Percentiles rank a stretch among this genome's conserved stretches.
Evolutionary conservation across 2,113 vertebrate genomes (phyloP).

Genomic region (Galeopterus variegatus): DNA sequence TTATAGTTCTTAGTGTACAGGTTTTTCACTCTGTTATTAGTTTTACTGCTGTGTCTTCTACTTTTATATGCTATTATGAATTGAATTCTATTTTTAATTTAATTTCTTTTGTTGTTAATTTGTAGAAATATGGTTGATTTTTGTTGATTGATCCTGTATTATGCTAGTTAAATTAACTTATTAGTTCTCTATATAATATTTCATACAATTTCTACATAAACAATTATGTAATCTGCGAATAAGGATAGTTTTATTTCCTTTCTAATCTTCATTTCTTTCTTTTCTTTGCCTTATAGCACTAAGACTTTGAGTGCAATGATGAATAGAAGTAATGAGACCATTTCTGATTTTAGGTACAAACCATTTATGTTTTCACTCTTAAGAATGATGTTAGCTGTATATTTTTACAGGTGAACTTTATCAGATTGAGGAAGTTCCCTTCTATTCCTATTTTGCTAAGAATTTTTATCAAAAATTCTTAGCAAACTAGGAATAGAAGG

Average conservation of each 20-base stretch:
- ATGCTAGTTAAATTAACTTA: not conserved
- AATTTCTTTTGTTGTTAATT: not conserved
- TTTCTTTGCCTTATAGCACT: not conserved
- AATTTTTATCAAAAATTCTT: not conserved
- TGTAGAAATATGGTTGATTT: not conserved
- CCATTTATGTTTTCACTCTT: not conserved
- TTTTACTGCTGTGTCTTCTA: not conserved
- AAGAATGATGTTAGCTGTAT: not conserved
- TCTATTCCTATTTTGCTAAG: not conserved
- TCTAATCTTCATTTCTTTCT: not conserved
- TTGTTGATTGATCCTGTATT: not conserved
- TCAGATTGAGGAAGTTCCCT: not conserved
- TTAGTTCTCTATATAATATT: not conserved
- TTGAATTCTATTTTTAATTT: not conserved
- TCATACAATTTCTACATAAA: not conserved
- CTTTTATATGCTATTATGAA: not conserved
- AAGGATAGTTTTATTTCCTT: not conserved
- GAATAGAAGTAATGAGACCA: not conserved
- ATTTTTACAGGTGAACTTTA: not conserved
- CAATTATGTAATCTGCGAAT: not conserved
- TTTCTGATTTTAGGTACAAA: not conserved
- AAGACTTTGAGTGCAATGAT: not conserved
- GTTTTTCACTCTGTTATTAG: not conserved
- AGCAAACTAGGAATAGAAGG: too few relatives aligned
- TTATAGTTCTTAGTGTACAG: not conserved